A percentile compares a stretch with the other conserved stretches of the same genome.
phyloP scores from a whole-genome alignment of 1,140 invertebrate species.

The Ceratina calcarata region DNA sequence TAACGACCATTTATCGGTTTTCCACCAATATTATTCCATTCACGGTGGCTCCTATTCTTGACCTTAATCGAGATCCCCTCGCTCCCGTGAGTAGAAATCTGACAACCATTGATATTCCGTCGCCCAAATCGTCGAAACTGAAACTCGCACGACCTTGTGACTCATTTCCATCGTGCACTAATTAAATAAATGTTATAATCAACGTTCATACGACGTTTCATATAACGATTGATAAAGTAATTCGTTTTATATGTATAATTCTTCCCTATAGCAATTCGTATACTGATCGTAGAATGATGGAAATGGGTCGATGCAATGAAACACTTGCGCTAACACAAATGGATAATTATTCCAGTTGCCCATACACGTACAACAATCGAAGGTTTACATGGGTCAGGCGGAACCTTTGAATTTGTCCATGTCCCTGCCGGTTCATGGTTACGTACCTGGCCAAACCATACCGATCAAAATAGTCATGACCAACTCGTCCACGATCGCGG shows the following conservation, averaged over 20 bases:
- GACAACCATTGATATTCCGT: constrained; percentile 31
- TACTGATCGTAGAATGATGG: too few relatives aligned
- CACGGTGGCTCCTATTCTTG: constrained; percentile 63
- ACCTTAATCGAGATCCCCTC: constrained; percentile 68
- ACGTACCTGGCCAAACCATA: constrained; percentile 70
- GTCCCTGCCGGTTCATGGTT: constrained; percentile 67
- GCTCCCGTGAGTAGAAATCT: constrained; percentile 61
- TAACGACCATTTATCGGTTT: constrained; percentile 54
- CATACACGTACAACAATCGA: constrained; percentile 60
- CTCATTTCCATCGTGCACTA: too few relatives aligned
- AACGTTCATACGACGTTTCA: too few relatives aligned
- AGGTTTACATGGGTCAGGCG: constrained; percentile 68
- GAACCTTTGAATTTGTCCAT: constrained; percentile 63
- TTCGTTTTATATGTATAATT: too few relatives aligned
- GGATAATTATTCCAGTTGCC: constrained; percentile 59
- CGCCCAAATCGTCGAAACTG: too few relatives aligned
- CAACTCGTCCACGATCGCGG: constrained; percentile 61
- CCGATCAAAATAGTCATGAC: constrained; percentile 64
- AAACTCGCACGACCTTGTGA: too few relatives aligned
- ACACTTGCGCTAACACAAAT: too few relatives aligned
- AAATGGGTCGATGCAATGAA: too few relatives aligned
- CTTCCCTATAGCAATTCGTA: too few relatives aligned
- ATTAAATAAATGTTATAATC: too few relatives aligned
- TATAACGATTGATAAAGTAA: too few relatives aligned
- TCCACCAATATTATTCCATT: constrained; percentile 65